Conservation (phyloP, 2,797 vertebrate genomes). For the Rhincodon typus region DNA sequence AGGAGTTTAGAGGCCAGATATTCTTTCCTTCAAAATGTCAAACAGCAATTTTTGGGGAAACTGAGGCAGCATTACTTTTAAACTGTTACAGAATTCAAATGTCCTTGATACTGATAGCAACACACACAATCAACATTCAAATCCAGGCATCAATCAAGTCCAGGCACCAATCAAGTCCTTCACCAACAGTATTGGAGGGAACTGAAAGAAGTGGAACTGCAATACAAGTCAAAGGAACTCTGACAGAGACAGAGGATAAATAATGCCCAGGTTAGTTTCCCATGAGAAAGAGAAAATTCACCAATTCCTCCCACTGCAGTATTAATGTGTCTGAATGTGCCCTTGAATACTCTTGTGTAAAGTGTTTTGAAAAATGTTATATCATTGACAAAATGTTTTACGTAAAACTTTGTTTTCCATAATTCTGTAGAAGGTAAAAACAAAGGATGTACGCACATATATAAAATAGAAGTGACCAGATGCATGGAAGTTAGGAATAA, state of each 20-base stretch:
- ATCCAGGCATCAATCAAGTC: too few species aligned
- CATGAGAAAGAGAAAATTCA: background rate
- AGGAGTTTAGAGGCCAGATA: background rate
- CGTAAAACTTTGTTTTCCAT: background rate
- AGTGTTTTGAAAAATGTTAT: background rate
- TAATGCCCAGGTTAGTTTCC: too few species aligned
- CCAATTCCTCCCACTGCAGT: background rate
- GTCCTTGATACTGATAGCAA: background rate
- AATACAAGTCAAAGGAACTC: background rate
- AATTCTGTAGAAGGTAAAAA: background rate
- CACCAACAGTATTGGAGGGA: too few species aligned
- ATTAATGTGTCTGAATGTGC: background rate
- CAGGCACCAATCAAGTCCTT: background rate
- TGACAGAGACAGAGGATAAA: too few species aligned
- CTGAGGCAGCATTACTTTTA: background rate
- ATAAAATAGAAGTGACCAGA: too few species aligned
- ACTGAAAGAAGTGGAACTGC: background rate
- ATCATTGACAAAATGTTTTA: background rate
- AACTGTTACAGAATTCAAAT: slow-evolving; percentile 6
- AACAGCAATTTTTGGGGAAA: background rate
- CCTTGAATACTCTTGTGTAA: background rate
- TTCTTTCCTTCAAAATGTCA: background rate
- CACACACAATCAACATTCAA: background rate
- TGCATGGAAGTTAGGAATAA: background rate
- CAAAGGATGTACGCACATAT: background rate